Evolutionary conservation across 1,140 invertebrate species (phyloP).

Genomic region (Danaus melanippus): DNA sequence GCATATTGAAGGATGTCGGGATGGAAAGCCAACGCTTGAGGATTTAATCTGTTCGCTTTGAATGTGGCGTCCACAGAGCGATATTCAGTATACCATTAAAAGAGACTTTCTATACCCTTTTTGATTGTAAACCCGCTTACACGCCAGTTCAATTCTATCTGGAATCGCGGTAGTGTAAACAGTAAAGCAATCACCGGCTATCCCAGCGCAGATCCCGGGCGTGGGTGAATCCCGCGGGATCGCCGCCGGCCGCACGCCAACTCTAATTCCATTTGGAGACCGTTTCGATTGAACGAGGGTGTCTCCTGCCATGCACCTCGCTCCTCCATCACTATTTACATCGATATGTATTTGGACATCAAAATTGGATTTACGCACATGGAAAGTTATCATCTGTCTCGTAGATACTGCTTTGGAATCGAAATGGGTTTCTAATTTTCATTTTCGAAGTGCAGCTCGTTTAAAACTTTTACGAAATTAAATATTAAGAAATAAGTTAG

Average conservation of each 20-base stretch:
- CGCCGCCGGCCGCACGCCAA: conserved; percentile 21
- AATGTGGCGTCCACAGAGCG: conserved; percentile 4
- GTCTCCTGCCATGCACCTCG: conserved; percentile 16
- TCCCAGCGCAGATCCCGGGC: conserved; percentile 12
- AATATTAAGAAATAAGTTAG: too few species aligned
- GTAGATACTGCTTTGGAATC: too few species aligned
- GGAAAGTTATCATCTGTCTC: not conserved
- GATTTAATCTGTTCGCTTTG: conserved; percentile 16
- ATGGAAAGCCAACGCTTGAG: too few species aligned
- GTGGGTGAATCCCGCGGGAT: conserved; percentile 14
- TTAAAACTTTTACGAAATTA: too few species aligned
- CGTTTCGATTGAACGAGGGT: conserved; percentile 22
- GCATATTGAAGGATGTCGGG: too few species aligned
- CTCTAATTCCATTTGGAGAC: conserved; percentile 26
- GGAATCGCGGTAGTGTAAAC: conserved; percentile 20
- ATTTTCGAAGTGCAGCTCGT: too few species aligned
- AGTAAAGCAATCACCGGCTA: conserved; percentile 24
- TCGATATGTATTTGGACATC: conserved; percentile 3
- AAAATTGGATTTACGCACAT: not conserved
- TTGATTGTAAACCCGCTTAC: conserved; percentile 20
- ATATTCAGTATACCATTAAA: conserved; percentile 14
- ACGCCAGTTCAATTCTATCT: conserved; percentile 21
- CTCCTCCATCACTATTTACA: conserved; percentile 8
- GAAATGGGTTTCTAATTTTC: too few species aligned
- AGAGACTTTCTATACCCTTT: conserved; percentile 15